Percentiles rank a stretch among this genome's conserved stretches.
Conservation (phyloP, 1,140 invertebrate genomes). For the Heliconius eleuchia region DNA sequence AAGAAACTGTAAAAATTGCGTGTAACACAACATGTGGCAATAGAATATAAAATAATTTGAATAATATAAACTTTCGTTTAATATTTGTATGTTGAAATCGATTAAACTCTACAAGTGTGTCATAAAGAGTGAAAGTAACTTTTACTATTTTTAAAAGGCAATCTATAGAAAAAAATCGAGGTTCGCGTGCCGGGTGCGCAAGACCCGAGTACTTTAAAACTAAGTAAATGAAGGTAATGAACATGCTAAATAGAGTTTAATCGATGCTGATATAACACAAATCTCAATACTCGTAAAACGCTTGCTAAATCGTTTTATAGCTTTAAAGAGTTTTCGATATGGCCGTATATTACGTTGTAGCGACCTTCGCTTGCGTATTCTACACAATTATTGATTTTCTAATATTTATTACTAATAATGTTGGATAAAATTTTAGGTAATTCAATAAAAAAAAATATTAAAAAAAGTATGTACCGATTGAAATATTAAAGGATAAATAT, state of each 20-base stretch:
- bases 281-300: not conserved
- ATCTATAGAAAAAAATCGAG: slow-evolving; percentile 29
- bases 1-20: not conserved
- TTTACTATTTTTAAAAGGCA: slow-evolving; percentile 39
- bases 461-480: too few species aligned
- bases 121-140: slow-evolving; percentile 36
- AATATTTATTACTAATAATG: too few species aligned
- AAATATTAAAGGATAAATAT: too few species aligned
- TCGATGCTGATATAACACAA: not conserved
- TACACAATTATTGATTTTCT: too few species aligned
- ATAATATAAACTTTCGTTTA: slow-evolving; percentile 9
- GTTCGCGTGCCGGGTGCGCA: slow-evolving; percentile 29
- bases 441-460: too few species aligned
- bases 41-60: not conserved
- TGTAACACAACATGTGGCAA: not conserved
- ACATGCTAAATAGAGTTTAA: slow-evolving; percentile 19
- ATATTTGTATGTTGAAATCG: slow-evolving; percentile 16
- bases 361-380: too few species aligned
- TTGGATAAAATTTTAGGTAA: too few species aligned
- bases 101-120: slow-evolving; percentile 24
- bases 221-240: slow-evolving; percentile 17
- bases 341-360: not conserved
- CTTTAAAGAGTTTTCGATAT: not conserved
- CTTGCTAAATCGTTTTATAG: not conserved
- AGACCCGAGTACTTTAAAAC: slow-evolving; percentile 17